Evolutionary conservation across 2,797 vertebrate genomes (phyloP), one percentile per base, ranked within the genome.

Genomic region (Hippocampus kuda): DNA sequence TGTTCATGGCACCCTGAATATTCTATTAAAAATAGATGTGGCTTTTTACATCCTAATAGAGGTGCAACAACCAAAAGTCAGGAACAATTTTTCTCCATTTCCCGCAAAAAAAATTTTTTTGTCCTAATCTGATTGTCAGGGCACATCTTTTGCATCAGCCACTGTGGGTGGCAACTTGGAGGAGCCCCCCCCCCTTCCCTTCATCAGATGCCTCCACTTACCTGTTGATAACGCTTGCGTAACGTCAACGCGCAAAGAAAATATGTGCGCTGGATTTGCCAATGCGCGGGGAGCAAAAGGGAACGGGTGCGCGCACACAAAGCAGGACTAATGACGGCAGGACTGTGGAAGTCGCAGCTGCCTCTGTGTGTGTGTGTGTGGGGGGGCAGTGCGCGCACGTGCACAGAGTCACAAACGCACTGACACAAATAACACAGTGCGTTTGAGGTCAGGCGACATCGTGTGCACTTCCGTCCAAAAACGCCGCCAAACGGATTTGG

Each of bases 401-500:
- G 30, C 30, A 20, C 18, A 46, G 10, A 46, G 2, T 11, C 63
- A 46, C 41, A 44, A 18, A 46, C 6, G 15, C 63, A 46, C 64
- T 9, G 42, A 30, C n/a, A 30, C 24, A 65, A 85, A 81, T 68
- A 77, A 73, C 3, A 13, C 72, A 68, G 75, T 78, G 79, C 79
- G 82, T 75, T 75, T 74, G 74, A 83, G 81, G 81, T 82, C 82
- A 86, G 79, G 73, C 72, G 73, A 78, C 77, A 75, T 54, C 15
- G 16, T 7, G 18, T 56, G n/a, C 54, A 24, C 53, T 53, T 53
- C 51, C 51, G 18, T 53, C 22, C 51, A 26, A 56, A 56, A 56
- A 56, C 11, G 5, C 54, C 24, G 54, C 54, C n/a, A 56, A n/a
- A 18, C 54, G 20, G 16, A 34, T 34, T 34, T 34, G 34, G 34